Base-by-base conservation (phyloP, 2,797 vertebrate genomes). In the Potorous gilbertii region DNA sequence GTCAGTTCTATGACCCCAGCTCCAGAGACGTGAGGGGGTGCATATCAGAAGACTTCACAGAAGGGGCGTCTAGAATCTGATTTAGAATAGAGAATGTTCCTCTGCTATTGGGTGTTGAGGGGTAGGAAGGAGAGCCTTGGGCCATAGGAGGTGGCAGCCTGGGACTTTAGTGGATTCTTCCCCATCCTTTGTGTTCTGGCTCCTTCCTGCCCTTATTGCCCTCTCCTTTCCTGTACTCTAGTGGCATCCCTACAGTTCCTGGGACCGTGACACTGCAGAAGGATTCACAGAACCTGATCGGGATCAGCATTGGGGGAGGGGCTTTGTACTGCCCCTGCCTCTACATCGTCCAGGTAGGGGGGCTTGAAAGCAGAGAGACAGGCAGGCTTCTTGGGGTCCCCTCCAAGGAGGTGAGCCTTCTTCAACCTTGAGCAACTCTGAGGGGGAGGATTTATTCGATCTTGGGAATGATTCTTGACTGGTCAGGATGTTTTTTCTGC, bases 281-380 rank as follows among this genome's bases (percentile, higher is more conserved):
- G 97, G 99, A 99, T 87, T 97, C 99, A 1, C 99, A 99, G 97
- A 99, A 99, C 98, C 99, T 99, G 54, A 99, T 99, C 31, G 99
- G 99, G 56, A 99, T 99, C 98, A 99, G 99, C 93, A 99, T 99
- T 74, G 99, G 99, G 5, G 99, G 99, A 31, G 99, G 99, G 28
- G 99, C 99, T 27, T 99, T 99, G 98, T 99, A 99, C 98, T 99
- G 99, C 28, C 99, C 99, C 50, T 99, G 99, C 96, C 99, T 99
- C 96, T 99, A 99, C 96, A 99, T 99, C 52, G 99, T 99, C 59
- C 99, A 99, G 99, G 99, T 99, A 96, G 0, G 89, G 94, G 97
- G 21, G 21, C 54, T 62, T 56, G 16, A 40, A 59, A 54, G 59
- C 27, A 0, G 55, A 40, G 59, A 74, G 1, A 55, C 66, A 66